A percentile compares a stretch with the other conserved stretches of the same genome.
Evolutionary conservation across 1,140 invertebrate genomes (phyloP).

Genomic region (Drosophila pseudoananassae): DNA sequence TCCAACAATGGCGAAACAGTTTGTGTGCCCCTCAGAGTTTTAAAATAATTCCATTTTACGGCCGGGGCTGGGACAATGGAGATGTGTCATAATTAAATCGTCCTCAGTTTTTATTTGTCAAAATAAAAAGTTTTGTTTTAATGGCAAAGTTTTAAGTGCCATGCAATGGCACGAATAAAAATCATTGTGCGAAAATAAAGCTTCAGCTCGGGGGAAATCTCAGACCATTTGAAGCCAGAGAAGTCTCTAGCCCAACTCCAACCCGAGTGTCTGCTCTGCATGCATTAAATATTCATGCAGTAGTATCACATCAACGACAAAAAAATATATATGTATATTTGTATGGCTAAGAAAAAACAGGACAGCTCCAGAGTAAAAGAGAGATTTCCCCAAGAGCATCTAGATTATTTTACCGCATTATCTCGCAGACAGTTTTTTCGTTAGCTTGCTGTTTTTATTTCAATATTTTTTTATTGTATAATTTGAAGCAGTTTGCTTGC

Average conservation of each 20-base stretch:
- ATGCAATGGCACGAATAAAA: conserved; percentile 64
- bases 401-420: conserved; percentile 77
- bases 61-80: conserved; percentile 30
- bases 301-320: conserved; percentile 37
- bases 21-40: conserved; percentile 46
- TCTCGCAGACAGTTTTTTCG: conserved; percentile 54
- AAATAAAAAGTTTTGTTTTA: conserved; percentile 59
- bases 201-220: conserved; percentile 25
- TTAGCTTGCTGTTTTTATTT: conserved; percentile 21
- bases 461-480: conserved; percentile 40
- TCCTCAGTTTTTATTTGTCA: conserved; percentile 72
- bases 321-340: conserved; percentile 5
- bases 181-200: conserved; percentile 47
- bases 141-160: conserved; percentile 53
- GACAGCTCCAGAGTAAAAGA: conserved; percentile 27
- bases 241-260: background rate
- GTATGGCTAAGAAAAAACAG: conserved; percentile 11
- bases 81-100: conserved; percentile 72
- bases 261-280: conserved; percentile 34
- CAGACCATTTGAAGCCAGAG: background rate
- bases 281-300: conserved; percentile 81
- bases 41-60: conserved; percentile 69
- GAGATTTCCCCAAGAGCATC: conserved; percentile 45
- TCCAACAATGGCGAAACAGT: conserved; percentile 38
- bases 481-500: conserved; percentile 62